phyloP scores from a whole-genome alignment of 2,113 vertebrate species.

The Channa argus region DNA sequence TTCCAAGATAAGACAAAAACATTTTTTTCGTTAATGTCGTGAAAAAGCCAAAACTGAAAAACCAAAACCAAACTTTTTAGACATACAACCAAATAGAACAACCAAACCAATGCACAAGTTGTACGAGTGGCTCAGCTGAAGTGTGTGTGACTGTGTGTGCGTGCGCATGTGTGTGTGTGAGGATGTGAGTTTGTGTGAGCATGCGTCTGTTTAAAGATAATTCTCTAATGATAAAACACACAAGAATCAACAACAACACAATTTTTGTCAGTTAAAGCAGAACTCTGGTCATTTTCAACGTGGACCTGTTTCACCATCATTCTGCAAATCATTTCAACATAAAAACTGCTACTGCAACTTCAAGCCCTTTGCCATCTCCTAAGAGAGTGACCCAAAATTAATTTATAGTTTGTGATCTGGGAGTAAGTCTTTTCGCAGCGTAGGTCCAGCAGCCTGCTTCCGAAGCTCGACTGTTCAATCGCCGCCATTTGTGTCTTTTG shows the following conservation, averaged over 20 bases:
- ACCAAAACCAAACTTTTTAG: conserved; percentile 78
- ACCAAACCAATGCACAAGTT: conserved; percentile 80
- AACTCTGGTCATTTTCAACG: conserved; percentile 34
- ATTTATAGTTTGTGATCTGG: too few relatives aligned
- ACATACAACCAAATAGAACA: conserved; percentile 81
- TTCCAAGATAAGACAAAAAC: conserved; percentile 54
- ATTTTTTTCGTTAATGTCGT: conserved; percentile 75
- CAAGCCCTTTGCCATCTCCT: too few relatives aligned
- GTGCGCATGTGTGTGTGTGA: conserved; percentile 10
- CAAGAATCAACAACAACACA: conserved; percentile 25
- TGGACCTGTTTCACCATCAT: conserved; percentile 7
- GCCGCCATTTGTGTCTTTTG: too few relatives aligned
- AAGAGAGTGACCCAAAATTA: too few relatives aligned
- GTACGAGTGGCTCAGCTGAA: conserved; percentile 19
- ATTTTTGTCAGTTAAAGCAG: conserved; percentile 12
- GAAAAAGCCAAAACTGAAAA: conserved; percentile 80
- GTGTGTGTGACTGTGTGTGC: conserved; percentile 2
- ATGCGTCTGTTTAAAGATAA: conserved; percentile 42
- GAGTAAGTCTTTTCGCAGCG: too few relatives aligned
- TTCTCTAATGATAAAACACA: conserved; percentile 66
- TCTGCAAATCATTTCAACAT: too few relatives aligned
- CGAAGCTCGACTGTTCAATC: too few relatives aligned
- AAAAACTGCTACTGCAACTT: too few relatives aligned
- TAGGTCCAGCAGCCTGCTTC: too few relatives aligned
- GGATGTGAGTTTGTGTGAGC: conserved; percentile 26